Evolutionary conservation across 2,113 vertebrate species (phyloP).

Genomic region (Hippocampus zosterae): DNA sequence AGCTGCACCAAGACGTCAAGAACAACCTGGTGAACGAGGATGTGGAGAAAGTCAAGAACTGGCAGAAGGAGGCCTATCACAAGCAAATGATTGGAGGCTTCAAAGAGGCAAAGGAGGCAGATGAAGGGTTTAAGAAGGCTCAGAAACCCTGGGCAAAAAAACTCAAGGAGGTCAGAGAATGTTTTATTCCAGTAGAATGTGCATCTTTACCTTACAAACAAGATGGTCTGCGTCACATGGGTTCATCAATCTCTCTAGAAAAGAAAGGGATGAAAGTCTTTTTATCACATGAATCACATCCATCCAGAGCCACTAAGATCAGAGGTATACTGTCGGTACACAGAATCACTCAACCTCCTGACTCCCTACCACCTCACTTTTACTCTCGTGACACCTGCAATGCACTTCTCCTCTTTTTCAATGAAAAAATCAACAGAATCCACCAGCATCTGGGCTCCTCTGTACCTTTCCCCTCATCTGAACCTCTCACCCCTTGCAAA

Average conservation of each 20-base stretch:
- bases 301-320: not conserved
- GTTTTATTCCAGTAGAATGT: not conserved
- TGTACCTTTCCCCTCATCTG: no score
- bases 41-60: conserved; percentile 95
- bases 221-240: not conserved
- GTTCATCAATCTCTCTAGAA: not conserved
- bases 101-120: conserved; percentile 96
- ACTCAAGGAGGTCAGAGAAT: conserved; percentile 87
- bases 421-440: no score
- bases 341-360: no score
- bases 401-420: no score
- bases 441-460: no score
- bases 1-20: conserved; percentile 95
- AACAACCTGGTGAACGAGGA: conserved; percentile 88
- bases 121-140: conserved; percentile 95
- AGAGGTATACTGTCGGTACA: not conserved
- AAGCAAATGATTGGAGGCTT: conserved; percentile 98
- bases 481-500: no score
- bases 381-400: no score
- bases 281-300: not conserved
- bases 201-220: not conserved
- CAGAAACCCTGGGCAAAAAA: conserved; percentile 99
- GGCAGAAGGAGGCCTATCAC: conserved; percentile 98
- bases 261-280: not conserved
- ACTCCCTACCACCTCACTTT: no score